A percentile compares a stretch with the other conserved stretches of the same genome.
Evolutionary conservation across 2,888 invertebrate genomes (phyloP).

Genomic region (Polydrusus tereticollis): DNA sequence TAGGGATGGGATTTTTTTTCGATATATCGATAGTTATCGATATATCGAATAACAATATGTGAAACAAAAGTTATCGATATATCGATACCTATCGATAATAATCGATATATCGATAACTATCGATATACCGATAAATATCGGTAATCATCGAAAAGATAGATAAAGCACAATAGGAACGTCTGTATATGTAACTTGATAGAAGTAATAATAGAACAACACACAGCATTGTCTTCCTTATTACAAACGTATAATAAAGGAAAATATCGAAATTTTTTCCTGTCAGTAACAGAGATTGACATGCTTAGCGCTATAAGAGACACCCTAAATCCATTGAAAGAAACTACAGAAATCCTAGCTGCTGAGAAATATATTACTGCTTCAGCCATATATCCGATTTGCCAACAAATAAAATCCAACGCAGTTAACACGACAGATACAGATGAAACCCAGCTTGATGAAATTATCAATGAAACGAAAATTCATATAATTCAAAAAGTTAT

Average conservation of each 20-base stretch:
- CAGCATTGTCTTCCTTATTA: neutral
- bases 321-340: neutral
- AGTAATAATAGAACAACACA: neutral
- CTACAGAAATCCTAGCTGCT: neutral
- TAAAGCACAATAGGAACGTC: no score
- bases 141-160: no score
- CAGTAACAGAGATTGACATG: neutral
- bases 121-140: no score
- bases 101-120: no score
- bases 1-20: no score
- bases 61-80: no score
- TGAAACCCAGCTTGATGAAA: neutral
- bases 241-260: neutral
- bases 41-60: no score
- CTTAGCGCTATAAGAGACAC: neutral
- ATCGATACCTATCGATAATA: no score
- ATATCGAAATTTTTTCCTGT: neutral
- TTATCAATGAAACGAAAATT: neutral
- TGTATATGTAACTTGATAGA: neutral
- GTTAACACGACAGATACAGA: neutral
- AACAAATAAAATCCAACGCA: neutral
- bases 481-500: neutral
- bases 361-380: neutral
- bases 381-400: neutral
- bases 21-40: no score